Conservation (phyloP, 2,113 vertebrate species). For the Agapornis roseicollis region DNA sequence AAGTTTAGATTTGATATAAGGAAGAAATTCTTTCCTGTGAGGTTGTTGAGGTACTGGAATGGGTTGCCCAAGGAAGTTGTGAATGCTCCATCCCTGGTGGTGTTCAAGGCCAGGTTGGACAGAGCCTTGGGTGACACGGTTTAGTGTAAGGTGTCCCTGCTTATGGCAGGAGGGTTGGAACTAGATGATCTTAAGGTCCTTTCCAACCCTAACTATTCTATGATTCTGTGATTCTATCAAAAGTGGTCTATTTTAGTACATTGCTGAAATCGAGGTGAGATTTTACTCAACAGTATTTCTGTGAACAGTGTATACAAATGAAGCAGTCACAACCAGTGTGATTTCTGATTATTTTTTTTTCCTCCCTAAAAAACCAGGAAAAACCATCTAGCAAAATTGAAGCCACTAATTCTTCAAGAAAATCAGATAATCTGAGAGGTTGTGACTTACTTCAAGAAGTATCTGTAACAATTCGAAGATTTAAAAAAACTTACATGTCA, state of each 20-base stretch:
- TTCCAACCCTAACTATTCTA: too few species aligned
- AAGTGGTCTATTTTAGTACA: neutral
- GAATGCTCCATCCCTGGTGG: too few species aligned
- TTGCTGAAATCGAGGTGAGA: neutral
- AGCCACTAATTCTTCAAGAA: conserved; percentile 81
- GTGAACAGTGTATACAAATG: neutral
- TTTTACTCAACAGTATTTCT: neutral
- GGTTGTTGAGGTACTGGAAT: too few species aligned
- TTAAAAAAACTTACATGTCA: conserved; percentile 95
- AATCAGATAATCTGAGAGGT: conserved; percentile 91
- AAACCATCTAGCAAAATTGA: conserved; percentile 90
- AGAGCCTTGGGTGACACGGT: too few species aligned
- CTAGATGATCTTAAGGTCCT: too few species aligned
- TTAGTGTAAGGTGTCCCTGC: too few species aligned
- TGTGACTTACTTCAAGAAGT: conserved; percentile 97
- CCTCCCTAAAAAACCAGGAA: conserved; percentile 74
- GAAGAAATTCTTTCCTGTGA: too few species aligned
- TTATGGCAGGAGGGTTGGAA: too few species aligned
- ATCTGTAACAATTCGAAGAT: conserved; percentile 95
- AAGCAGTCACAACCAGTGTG: neutral
- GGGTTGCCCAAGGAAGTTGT: too few species aligned
- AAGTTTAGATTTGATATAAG: too few species aligned
- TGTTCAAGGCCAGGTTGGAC: too few species aligned
- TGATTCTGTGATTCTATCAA: neutral
- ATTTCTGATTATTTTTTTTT: neutral